These are phyloP conservation scores for Zaprionus capensis DNA, from an alignment of 1,140 invertebrate species.

Conservation along the genomic window DNA sequence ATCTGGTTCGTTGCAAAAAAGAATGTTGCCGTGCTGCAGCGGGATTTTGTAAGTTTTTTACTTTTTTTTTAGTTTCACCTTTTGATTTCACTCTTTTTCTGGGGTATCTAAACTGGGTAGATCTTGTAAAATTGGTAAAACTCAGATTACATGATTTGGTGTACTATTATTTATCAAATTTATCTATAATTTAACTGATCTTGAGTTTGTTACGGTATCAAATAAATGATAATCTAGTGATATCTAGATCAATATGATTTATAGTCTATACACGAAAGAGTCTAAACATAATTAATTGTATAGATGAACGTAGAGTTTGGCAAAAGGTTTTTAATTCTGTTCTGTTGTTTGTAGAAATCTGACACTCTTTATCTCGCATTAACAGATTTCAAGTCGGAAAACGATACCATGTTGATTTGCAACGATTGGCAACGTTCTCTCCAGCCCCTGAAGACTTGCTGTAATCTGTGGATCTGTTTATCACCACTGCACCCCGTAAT, in stretches of 20 bases:
- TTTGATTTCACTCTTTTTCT: background rate
- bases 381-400: background rate
- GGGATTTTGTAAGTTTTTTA: constrained; percentile 7
- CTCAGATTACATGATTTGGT: background rate
- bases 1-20: constrained; percentile 28
- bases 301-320: background rate
- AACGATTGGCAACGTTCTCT: background rate
- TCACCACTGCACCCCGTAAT: background rate
- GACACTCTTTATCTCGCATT: background rate
- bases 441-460: background rate
- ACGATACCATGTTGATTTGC: background rate
- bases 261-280: background rate
- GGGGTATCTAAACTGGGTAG: background rate
- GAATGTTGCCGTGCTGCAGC: constrained; percentile 15
- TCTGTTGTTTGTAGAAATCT: background rate
- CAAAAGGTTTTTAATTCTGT: background rate
- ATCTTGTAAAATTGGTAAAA: background rate
- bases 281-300: too few relatives aligned
- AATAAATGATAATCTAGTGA: background rate
- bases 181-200: too few relatives aligned
- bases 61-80: background rate
- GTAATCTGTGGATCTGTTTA: background rate
- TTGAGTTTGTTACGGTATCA: background rate
- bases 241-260: background rate
- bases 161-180: too few relatives aligned